Evolutionary conservation across 1,140 invertebrate species (phyloP), one percentile per base, ranked within the genome.

Genomic region (Hestina assimilis): DNA sequence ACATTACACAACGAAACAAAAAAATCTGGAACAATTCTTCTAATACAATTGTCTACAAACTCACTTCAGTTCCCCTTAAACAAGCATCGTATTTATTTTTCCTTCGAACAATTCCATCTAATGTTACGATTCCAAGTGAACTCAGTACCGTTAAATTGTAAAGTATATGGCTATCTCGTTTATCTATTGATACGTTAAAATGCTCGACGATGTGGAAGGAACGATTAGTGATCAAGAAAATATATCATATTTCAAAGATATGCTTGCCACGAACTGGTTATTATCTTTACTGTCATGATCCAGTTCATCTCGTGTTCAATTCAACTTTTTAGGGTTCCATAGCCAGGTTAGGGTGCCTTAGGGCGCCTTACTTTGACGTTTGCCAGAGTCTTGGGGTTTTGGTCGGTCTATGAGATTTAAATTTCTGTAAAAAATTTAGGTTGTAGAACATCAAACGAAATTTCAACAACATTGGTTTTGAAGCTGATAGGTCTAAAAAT

Each of bases 101-200:
- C 52, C 45, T 57, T 55, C 33, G 15, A 38, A 17, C 15, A 17
- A 38, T 61, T 58, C 59, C 57, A 62, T 66, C 55, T 50, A 40
- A 61, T 61, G 57, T 60, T 51, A 56, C 52, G 53, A 47, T 65
- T 48, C 47, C 48, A 53, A 65, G 63, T 31, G 63, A 60, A 56
- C 47, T 56, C 40, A 33, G 50, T 46, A 46, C 43, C 41, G 47
- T 53, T 61, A 66, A 63, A 66, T 69, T 69, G 61, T 69, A 66
- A 67, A 72, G 65, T 63, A 52, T 45, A 43, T 38, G 48, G 45
- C 35, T 29, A 50, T 28, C 48, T 28, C 51, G 42, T 48, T 42
- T 29, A 48, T 57, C 52, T 60, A 73, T 52, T 35, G 64, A 70
- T 73, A 70, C 60, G 67, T 73, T n/a, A 53, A 70, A 67, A 59